Conservation (phyloP, 2,113 vertebrate genomes). For the Cairina moschata region DNA sequence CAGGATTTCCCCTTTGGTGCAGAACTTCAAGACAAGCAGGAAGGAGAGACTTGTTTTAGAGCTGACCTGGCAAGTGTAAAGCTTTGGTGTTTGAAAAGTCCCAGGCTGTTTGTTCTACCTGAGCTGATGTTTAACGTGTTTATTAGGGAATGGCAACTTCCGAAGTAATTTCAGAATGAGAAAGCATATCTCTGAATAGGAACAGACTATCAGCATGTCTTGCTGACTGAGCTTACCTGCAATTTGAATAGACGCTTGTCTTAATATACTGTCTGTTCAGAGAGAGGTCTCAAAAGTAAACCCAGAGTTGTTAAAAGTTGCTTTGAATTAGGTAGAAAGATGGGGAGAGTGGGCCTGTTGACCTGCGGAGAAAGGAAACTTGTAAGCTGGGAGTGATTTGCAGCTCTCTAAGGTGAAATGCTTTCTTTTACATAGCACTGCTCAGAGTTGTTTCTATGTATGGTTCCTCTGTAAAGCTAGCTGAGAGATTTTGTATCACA, state of each 20-base stretch:
- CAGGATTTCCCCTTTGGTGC: conserved; percentile 65
- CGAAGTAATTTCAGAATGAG: neutral
- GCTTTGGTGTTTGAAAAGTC: conserved; percentile 45
- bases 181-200: neutral
- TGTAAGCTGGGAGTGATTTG: neutral
- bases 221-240: neutral
- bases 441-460: too few relatives aligned
- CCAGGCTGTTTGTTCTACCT: conserved; percentile 37
- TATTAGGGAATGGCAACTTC: conserved; percentile 32
- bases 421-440: neutral
- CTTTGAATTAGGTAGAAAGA: neutral
- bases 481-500: neutral
- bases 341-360: neutral
- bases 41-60: conserved; percentile 57
- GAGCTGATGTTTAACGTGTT: conserved; percentile 2
- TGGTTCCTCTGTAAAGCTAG: neutral
- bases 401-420: neutral
- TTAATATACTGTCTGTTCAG: neutral
- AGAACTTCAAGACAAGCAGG: conserved; percentile 66
- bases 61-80: conserved; percentile 53
- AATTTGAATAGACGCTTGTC: neutral
- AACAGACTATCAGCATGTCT: neutral
- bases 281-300: neutral
- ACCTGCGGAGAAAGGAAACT: neutral
- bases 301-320: neutral